Base-by-base conservation (phyloP, 2,888 invertebrate species). In the Agonopterix alstromeriana region DNA sequence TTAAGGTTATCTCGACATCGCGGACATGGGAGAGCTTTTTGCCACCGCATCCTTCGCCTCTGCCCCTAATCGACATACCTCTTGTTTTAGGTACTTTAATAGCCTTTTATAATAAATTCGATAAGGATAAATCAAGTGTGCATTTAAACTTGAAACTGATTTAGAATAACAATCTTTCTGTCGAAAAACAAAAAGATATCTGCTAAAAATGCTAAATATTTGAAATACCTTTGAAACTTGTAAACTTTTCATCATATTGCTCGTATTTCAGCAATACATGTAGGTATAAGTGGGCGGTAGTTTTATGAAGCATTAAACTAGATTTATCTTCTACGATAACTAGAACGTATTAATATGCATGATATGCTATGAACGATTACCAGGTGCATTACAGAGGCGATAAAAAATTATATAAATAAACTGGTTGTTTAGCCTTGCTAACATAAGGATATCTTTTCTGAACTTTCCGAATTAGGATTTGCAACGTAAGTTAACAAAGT, bases 21-120 rank as follows among this genome's bases (percentile, higher is more conserved):
- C 82, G 80, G 83, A 86, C 86, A 86, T 69, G 82, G 73, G 82
- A 85, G 83, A 77, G 86, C 87, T 87, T 88, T 88, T 88, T 88
- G 88, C 88, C 86, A 88, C 87, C 75, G 83, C 75, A 75, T 76
- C 84, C 82, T 27, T 27, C 27, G 27, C 27, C 27, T 27, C 27
- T 27, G 27, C 27, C 70, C 68, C 60, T 59, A 55, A 63, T 70
- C 77, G 75, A 74, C 81, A 78, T 76, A 74, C 73, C 75, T 69
- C 67, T 72, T 69, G 65, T 56, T 65, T 61, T 58, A 58, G 54
- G 53, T 45, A 14, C 36, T 12, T 27, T 12, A 45, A 36, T 38
- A 45, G 38, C 38, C n/a, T 10, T 10, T 38, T 10, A 38, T 10
- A 38, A 38, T 38, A 10, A 38, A 38, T 38, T 38, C 3, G 5